phyloP scores from a whole-genome alignment of 2,113 vertebrate genomes.

The Coryphaenoides rupestris region DNA sequence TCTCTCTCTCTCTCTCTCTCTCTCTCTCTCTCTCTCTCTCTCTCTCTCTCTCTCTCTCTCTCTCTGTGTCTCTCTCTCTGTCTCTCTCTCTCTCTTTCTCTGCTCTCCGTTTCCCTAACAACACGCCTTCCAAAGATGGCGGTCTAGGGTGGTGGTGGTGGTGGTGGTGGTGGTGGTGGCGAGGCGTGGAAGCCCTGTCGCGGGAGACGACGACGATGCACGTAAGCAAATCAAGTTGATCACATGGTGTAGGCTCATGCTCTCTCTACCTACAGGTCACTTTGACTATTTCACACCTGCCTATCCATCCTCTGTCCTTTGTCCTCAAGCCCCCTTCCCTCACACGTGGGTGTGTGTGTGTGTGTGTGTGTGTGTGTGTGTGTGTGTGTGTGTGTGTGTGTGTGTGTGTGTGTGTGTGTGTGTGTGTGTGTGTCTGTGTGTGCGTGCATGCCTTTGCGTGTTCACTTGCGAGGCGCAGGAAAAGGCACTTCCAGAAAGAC shows the following conservation, averaged over 20 bases:
- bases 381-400: neutral
- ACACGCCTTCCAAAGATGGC: slow-evolving; percentile 53
- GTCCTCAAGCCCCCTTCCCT: too few species aligned
- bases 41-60: slow-evolving; percentile 1
- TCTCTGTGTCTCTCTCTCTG: slow-evolving; percentile 35
- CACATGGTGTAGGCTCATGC: slow-evolving; percentile 25
- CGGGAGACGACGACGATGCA: slow-evolving; percentile 33
- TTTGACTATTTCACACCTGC: slow-evolving; percentile 20
- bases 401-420: neutral
- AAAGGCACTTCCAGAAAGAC: slow-evolving; percentile 36
- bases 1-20: neutral
- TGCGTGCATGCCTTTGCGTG: neutral
- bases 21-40: slow-evolving; percentile 7
- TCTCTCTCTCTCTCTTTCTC: neutral
- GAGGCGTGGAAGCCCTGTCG: slow-evolving; percentile 26
- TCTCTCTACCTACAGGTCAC: slow-evolving; percentile 32
- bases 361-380: neutral
- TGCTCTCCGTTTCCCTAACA: slow-evolving; percentile 1
- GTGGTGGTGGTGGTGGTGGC: neutral
- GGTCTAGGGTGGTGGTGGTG: slow-evolving; percentile 1
- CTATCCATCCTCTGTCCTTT: slow-evolving; percentile 1
- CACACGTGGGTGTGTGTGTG: neutral
- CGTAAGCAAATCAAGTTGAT: slow-evolving; percentile 64
- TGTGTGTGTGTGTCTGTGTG: neutral
- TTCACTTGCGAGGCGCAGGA: neutral